Evolutionary conservation across 2,888 invertebrate species (phyloP), one percentile per base, ranked within the genome.

Genomic region (Trimorus sp.): DNA sequence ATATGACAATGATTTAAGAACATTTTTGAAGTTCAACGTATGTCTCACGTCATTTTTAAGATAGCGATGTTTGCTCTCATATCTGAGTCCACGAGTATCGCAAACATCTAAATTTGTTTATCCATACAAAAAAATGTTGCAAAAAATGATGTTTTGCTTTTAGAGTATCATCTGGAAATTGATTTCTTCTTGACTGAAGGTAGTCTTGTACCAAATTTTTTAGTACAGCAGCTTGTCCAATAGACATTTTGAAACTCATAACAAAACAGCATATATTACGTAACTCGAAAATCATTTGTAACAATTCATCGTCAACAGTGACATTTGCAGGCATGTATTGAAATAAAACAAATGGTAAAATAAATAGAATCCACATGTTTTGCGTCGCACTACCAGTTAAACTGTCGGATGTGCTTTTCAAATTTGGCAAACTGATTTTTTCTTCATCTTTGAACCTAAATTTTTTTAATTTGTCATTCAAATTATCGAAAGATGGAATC

Each of bases 11-110:
- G 74, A 73, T 53, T 65, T 15, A 1, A 78, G 79, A 16, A 85
- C 54, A 79, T 85, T 84, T 80, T 83, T 84, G 45, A 83, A 87
- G 79, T 88, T 87, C 63, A 78, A 79, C n/a, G 12, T 42, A 51
- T 74, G 77, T 60, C 77, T 75, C 0, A 79, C 42, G 15, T 82
- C 15, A 59, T 54, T 70, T 79, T 87, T 86, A 36, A 87, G 86
- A 82, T 77, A 85, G 7, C 70, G 78, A 54, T 87, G 85, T 59
- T 84, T 85, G 38, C 84, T 84, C 68, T 87, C 87, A 66, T 84
- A 87, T 26, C 84, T 7, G 56, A 7, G 83, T 85, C 81, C 82
- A 85, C 1, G 77, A 38, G 37, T 85, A 79, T 60, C 83, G 79
- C 11, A 85, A 36, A 15, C 73, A 81, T 26, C 85, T 84, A 71